Evolutionary conservation across 2,797 vertebrate genomes (phyloP).

Genomic region (Otus scops): DNA sequence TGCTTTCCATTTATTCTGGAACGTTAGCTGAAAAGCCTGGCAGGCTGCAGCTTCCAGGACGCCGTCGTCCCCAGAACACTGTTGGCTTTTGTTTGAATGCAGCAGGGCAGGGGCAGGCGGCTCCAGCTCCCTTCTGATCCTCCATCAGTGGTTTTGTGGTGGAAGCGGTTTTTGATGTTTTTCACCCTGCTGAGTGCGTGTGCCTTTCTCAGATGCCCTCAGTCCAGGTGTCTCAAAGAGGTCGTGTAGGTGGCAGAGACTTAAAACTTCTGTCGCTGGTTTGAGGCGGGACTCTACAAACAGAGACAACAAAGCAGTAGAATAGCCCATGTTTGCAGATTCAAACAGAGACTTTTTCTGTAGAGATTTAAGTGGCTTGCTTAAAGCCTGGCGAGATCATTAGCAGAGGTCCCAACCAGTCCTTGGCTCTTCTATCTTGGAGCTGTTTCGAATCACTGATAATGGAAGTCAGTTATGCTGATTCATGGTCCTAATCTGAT

Average conservation of each 20-base stretch:
- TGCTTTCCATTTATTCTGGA: background rate
- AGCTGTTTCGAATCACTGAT: background rate
- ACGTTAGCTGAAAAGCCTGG: background rate
- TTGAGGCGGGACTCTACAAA: background rate
- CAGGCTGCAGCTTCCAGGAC: accelerated
- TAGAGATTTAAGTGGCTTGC: background rate
- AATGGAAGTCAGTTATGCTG: background rate
- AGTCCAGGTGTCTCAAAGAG: background rate
- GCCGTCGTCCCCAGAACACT: accelerated
- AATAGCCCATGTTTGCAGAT: accelerated
- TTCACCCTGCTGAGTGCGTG: background rate
- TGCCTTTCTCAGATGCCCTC: background rate
- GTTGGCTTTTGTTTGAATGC: accelerated
- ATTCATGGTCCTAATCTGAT: background rate
- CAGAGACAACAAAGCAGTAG: too few relatives aligned
- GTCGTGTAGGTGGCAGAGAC: background rate
- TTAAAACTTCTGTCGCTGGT: background rate
- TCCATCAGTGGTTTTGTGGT: accelerated
- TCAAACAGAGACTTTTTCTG: background rate
- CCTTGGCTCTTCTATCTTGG: background rate
- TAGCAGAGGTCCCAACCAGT: background rate
- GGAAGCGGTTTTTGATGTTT: background rate
- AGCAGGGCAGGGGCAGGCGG: accelerated
- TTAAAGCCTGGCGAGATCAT: background rate
- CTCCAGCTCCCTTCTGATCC: accelerated